Evolutionary conservation across 2,797 vertebrate species (phyloP).

Genomic region (Chaetophractus vellerosus): DNA sequence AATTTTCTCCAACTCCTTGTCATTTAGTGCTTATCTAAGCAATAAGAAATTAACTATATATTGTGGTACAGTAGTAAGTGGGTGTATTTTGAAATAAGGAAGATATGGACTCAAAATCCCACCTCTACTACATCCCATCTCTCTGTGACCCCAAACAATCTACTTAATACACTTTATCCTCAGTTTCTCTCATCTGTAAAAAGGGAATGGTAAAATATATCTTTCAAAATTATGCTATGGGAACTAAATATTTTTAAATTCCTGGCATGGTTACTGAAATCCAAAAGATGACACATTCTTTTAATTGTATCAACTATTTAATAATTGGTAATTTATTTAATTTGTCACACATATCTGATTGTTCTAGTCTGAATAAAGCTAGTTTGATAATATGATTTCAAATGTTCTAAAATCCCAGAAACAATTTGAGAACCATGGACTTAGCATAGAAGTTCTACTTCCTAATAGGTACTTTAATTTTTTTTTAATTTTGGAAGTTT

Average conservation of each 20-base stretch:
- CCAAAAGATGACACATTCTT: not conserved
- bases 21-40: not conserved
- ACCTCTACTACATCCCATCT: constrained; percentile 16
- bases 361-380: constrained; percentile 28
- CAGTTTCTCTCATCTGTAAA: constrained; percentile 45
- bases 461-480: not conserved
- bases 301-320: constrained; percentile 37
- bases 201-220: not conserved
- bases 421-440: constrained; percentile 45
- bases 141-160: constrained; percentile 12
- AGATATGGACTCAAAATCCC: constrained; percentile 8
- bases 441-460: constrained; percentile 45
- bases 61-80: not conserved
- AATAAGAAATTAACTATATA: constrained; percentile 29
- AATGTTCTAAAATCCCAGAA: not conserved
- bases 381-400: constrained; percentile 28
- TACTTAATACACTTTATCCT: constrained; percentile 46
- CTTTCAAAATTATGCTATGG: not conserved
- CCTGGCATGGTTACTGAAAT: constrained; percentile 28
- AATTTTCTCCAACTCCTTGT: not conserved
- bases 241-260: constrained; percentile 48
- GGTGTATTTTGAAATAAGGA: constrained; percentile 59
- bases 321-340: constrained; percentile 24
- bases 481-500: constrained; percentile 12
- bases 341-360: not conserved